Evolutionary conservation across 2,888 invertebrate genomes (phyloP).

Genomic region (Cremastinae sp.): DNA sequence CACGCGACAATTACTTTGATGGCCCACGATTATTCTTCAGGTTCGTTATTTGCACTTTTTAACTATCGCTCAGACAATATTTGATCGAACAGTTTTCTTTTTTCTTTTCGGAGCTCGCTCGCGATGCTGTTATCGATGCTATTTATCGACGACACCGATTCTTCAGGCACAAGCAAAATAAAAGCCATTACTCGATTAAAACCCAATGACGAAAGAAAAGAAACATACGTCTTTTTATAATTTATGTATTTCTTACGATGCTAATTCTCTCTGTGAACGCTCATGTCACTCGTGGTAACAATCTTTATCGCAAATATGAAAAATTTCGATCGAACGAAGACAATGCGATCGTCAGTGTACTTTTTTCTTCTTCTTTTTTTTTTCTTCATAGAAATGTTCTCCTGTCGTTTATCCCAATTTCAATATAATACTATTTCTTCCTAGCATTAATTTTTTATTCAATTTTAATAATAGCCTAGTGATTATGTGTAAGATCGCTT

Average conservation of each 20-base stretch:
- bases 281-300: constrained; percentile 42
- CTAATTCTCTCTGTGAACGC: constrained; percentile 53
- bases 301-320: constrained; percentile 62
- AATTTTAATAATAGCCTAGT: constrained; percentile 70
- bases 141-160: constrained; percentile 44
- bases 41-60: constrained; percentile 19
- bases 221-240: neutral
- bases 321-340: constrained; percentile 69
- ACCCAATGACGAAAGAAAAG: constrained; percentile 1
- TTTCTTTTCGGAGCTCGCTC: constrained; percentile 18
- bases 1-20: constrained; percentile 39
- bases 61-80: constrained; percentile 38
- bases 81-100: constrained; percentile 36
- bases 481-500: constrained; percentile 76
- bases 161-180: constrained; percentile 37
- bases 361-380: constrained; percentile 45
- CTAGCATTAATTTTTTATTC: constrained; percentile 48
- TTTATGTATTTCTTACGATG: constrained; percentile 1
- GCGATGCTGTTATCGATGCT: constrained; percentile 35
- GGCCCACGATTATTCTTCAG: constrained; percentile 23
- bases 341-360: constrained; percentile 52
- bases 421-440: constrained; percentile 53
- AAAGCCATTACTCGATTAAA: constrained; percentile 19
- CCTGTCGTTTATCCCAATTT: constrained; percentile 55
- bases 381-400: constrained; percentile 50